A percentile compares a stretch with the other conserved stretches of the same genome.
Conservation (phyloP, 1,140 invertebrate species). For the Macrobrachium nipponense region DNA sequence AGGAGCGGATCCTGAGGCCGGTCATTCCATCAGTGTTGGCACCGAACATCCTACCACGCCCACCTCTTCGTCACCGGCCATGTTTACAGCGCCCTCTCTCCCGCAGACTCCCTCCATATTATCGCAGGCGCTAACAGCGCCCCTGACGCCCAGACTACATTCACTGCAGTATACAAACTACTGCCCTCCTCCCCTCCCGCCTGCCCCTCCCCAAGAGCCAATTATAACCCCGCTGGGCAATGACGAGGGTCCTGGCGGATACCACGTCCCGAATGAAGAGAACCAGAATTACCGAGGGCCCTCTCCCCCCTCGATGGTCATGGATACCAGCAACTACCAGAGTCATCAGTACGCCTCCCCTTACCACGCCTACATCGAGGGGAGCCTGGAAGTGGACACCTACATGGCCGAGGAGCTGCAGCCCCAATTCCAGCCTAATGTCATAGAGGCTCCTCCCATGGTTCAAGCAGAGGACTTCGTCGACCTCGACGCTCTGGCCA, state of each 20-base stretch:
- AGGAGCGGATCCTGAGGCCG: constrained; percentile 13
- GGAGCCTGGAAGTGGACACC: constrained; percentile 48
- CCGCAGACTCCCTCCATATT: constrained; percentile 55
- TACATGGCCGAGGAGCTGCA: constrained; percentile 54
- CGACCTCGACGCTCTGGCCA: constrained; percentile 70
- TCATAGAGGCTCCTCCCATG: constrained; percentile 45
- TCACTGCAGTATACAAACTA: constrained; percentile 42
- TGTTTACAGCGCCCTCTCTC: constrained; percentile 18
- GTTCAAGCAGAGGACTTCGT: constrained; percentile 69
- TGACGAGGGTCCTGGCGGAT: constrained; percentile 45
- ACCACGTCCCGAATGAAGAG: constrained; percentile 42
- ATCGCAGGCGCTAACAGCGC: constrained; percentile 55
- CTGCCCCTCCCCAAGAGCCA: constrained; percentile 12
- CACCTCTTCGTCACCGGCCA: constrained; percentile 25
- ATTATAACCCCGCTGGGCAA: constrained; percentile 14
- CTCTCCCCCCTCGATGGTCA: constrained; percentile 30
- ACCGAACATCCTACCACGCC: constrained; percentile 17
- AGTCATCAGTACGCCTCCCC: constrained; percentile 47
- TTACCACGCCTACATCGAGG: constrained; percentile 49
- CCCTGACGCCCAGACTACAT: constrained; percentile 48
- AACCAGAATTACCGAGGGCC: constrained; percentile 27
- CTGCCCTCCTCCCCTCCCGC: constrained; percentile 24
- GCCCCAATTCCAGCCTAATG: constrained; percentile 26
- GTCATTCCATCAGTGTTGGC: not conserved
- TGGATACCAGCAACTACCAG: constrained; percentile 29